Base-by-base conservation (phyloP, 2,113 vertebrate genomes). In the Phocoena phocoena region DNA sequence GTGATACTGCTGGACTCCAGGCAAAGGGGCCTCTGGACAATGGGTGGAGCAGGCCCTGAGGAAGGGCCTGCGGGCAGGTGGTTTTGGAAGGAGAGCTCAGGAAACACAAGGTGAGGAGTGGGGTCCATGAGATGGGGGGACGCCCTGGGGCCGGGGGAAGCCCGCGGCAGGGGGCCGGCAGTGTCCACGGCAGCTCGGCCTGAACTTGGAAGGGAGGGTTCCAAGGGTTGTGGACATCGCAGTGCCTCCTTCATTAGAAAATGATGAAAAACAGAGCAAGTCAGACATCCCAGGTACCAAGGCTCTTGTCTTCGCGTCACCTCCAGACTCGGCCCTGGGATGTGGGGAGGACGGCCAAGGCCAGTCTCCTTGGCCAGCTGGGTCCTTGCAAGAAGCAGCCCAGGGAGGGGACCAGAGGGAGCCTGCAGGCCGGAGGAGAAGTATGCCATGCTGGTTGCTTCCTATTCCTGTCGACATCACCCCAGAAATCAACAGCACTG, bases 341-440 rank as follows among this genome's bases (percentile, higher is more conserved):
- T 0, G 1, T 6, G 5, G 15, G 10, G 6, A 15, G 18, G 25
- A 26, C 23, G 5, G 28, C 41, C 36, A 3, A 2, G 0, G 20
- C 4, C 74, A 25, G 26, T 73, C 11, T 81, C 21, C 36, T 74
- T 15, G 21, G 25, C 58, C 65, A 38, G 20, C 8, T 4, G 63
- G 80, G 53, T 13, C n/a, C 44, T 44, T 25, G 31, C 21, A 41
- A 18, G 20, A 65, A 67, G 33, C 8, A 23, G 25, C 8, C 50
- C 44, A 0, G 8, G 3, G 0, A 41, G 13, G 33, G n/a, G 4
- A 3, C 3, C 1, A 4, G 38, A 38, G 18, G 76, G 63, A 6
- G 25, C 28, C 31, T 11, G 68, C 17, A 81, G 58, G 8, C 20
- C 4, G 0, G 23, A 8, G 50, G 9, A 50, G 58, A n/a, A 8